Conservation (phyloP, 1,140 invertebrate species). For the Bombus superbus region DNA sequence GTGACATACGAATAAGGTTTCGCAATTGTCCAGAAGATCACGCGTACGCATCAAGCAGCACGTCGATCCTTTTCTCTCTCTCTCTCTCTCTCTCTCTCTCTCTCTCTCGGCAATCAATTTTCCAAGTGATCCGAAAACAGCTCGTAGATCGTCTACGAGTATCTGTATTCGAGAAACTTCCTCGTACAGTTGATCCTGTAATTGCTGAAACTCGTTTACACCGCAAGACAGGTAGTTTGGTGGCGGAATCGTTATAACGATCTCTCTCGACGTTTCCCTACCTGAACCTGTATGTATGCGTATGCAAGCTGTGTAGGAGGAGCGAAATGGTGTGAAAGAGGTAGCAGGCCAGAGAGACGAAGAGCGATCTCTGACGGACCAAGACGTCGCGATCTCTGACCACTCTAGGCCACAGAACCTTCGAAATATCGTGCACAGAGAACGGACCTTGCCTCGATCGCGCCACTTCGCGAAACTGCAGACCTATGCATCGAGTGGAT, state of each 20-base stretch:
- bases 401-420: constrained; percentile 7
- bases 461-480: constrained; percentile 26
- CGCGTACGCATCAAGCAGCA: neutral
- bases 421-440: constrained; percentile 22
- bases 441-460: neutral
- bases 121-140: constrained; percentile 27
- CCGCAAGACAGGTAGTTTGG: constrained; percentile 64
- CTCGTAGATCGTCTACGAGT: constrained; percentile 41
- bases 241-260: constrained; percentile 61
- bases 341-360: neutral
- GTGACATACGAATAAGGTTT: too few relatives aligned
- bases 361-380: constrained; percentile 31
- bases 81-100: too few relatives aligned
- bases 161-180: constrained; percentile 56
- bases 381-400: constrained; percentile 36
- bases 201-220: constrained; percentile 69
- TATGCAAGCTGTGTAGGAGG: neutral
- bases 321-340: neutral
- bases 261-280: neutral
- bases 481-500: constrained; percentile 33
- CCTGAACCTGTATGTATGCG: constrained; percentile 18
- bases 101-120: neutral
- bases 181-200: constrained; percentile 43
- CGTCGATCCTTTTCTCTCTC: neutral
- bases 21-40: neutral